These are phyloP conservation scores for Argyrosomus regius DNA, from an alignment of 2,797 vertebrate genomes.

Conservation along the genomic window DNA sequence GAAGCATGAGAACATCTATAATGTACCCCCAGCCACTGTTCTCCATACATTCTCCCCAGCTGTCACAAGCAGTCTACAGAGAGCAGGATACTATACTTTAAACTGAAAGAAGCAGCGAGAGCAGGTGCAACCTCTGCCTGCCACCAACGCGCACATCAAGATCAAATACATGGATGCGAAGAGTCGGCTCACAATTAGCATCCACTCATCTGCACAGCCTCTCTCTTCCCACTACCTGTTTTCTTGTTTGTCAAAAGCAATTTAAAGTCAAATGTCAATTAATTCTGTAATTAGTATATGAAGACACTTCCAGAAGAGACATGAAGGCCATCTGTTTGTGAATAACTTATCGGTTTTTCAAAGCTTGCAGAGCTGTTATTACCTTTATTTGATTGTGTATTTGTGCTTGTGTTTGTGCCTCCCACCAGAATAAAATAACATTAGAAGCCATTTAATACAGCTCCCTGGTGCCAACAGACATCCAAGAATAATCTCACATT, in stretches of 20 bases:
- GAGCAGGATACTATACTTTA: constrained; percentile 39
- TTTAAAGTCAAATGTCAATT: constrained; percentile 60
- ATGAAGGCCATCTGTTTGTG: constrained; percentile 44
- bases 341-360: constrained; percentile 37
- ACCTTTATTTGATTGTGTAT: constrained; percentile 54
- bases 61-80: constrained; percentile 69
- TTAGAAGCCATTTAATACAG: constrained; percentile 71
- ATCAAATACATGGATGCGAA: constrained; percentile 52
- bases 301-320: constrained; percentile 35
- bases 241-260: constrained; percentile 42
- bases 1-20: constrained; percentile 79
- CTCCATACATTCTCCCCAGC: constrained; percentile 68
- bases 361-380: constrained; percentile 48
- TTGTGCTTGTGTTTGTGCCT: constrained; percentile 48
- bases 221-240: constrained; percentile 31
- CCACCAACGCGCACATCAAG: constrained; percentile 3
- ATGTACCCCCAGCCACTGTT: constrained; percentile 68
- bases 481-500: constrained; percentile 72
- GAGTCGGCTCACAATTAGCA: constrained; percentile 40
- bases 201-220: constrained; percentile 25
- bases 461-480: constrained; percentile 57
- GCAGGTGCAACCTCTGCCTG: constrained; percentile 19
- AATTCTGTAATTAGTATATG: constrained; percentile 53
- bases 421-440: constrained; percentile 66
- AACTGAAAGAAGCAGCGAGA: constrained; percentile 19